Evolutionary conservation across 2,113 vertebrate genomes (phyloP).

Genomic region (Stigmatopora nigra): DNA sequence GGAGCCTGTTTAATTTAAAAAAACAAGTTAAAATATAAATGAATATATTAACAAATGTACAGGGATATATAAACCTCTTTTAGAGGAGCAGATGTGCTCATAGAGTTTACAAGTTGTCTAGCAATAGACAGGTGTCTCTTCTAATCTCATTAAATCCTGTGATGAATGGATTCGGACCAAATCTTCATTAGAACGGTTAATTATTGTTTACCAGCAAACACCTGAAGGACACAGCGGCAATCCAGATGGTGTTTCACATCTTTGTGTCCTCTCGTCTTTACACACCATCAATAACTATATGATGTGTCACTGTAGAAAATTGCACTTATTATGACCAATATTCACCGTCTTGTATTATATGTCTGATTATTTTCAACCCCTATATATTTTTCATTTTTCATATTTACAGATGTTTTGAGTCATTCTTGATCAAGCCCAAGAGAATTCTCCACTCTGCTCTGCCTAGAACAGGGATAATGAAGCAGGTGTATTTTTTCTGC

Average conservation of each 20-base stretch:
- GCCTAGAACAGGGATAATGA: too few relatives aligned
- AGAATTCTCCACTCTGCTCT: not conserved
- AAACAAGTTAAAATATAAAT: not conserved
- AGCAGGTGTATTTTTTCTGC: too few relatives aligned
- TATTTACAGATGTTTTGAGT: not conserved
- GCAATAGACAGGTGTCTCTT: conserved; percentile 32
- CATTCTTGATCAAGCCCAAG: not conserved
- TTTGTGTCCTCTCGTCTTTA: conserved; percentile 11
- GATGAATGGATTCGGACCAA: conserved; percentile 21
- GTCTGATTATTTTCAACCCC: not conserved
- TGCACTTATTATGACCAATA: not conserved
- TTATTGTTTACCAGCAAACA: conserved; percentile 53
- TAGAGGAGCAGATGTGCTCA: not conserved
- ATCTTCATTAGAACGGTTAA: conserved; percentile 39
- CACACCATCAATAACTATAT: conserved; percentile 10
- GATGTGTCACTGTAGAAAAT: not conserved
- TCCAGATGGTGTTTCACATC: conserved; percentile 29
- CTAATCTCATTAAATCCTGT: conserved; percentile 33
- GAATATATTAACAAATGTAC: not conserved
- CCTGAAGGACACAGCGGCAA: conserved; percentile 42
- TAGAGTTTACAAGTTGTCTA: conserved; percentile 8
- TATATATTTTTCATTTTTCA: not conserved
- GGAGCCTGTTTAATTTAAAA: too few relatives aligned
- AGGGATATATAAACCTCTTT: not conserved
- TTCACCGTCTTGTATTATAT: conserved; percentile 7